phyloP scores from a whole-genome alignment of 1,140 invertebrate species.

The Bombus picipes region DNA sequence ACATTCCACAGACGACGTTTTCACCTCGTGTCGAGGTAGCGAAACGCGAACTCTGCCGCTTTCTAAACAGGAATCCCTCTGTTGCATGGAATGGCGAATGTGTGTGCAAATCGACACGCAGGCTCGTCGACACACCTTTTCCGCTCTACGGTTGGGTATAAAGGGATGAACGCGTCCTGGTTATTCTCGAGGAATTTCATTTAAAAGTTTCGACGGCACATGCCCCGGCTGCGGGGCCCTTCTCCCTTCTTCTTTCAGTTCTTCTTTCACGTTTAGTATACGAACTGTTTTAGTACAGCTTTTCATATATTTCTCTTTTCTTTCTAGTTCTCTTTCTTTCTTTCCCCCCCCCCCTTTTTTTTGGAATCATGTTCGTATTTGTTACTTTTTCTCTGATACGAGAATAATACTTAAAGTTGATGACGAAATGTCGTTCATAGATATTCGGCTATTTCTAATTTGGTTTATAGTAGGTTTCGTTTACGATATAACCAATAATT shows the following conservation, averaged over 20 bases:
- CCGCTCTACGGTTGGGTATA: background rate
- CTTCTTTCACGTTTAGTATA: too few relatives aligned
- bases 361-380: too few relatives aligned
- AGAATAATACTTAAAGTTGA: too few relatives aligned
- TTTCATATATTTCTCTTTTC: background rate
- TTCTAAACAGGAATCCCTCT: slow-evolving; percentile 16
- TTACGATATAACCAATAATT: too few relatives aligned
- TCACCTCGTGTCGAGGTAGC: background rate
- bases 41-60: background rate
- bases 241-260: background rate
- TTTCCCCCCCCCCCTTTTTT: too few relatives aligned
- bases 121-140: background rate
- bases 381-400: too few relatives aligned
- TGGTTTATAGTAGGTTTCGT: too few relatives aligned
- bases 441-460: too few relatives aligned
- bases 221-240: background rate
- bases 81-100: background rate
- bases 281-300: background rate
- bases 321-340: background rate
- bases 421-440: too few relatives aligned
- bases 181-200: slow-evolving; percentile 68
- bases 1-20: slow-evolving; percentile 1
- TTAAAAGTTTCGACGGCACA: slow-evolving; percentile 61
- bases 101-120: slow-evolving; percentile 31
- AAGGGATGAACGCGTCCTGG: slow-evolving; percentile 28